Evolutionary conservation across 35 echinoderm and acorn worm species (phyloP).

Genomic region (Heliocidaris erythrogramma): DNA sequence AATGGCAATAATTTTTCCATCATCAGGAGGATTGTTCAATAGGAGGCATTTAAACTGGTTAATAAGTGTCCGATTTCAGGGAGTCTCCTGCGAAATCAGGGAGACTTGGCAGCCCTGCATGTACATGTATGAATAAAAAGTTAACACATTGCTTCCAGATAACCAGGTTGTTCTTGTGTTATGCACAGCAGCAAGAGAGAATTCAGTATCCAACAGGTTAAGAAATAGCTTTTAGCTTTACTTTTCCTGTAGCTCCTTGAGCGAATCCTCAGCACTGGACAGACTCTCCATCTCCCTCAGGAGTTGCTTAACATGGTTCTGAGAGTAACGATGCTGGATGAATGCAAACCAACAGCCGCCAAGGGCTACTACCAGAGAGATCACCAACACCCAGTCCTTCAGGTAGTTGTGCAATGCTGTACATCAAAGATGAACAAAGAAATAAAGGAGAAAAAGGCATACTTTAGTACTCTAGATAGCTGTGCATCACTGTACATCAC

Average conservation of each 20-base stretch:
- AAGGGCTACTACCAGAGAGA: conserved; percentile 87
- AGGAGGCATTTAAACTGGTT: too few relatives aligned
- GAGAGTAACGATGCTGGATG: conserved; percentile 85
- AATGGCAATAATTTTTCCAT: too few relatives aligned
- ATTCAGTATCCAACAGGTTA: too few relatives aligned
- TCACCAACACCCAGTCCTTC: conserved; percentile 82
- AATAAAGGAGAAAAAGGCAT: conserved; percentile 9
- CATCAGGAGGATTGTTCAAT: too few relatives aligned
- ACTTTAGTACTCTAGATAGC: neutral
- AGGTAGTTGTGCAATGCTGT: conserved; percentile 85
- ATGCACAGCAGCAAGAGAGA: too few relatives aligned
- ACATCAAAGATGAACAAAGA: neutral
- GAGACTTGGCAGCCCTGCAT: too few relatives aligned
- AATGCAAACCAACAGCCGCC: conserved; percentile 98
- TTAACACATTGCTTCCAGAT: too few relatives aligned
- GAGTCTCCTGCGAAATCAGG: too few relatives aligned
- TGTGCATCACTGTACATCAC: too few relatives aligned
- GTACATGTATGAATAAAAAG: too few relatives aligned
- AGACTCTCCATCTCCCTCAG: conserved; percentile 89
- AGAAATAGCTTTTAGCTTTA: conserved; percentile 39
- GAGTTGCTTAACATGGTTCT: conserved; percentile 77
- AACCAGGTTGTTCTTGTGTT: too few relatives aligned
- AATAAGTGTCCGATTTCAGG: too few relatives aligned
- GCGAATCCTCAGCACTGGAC: conserved; percentile 87
- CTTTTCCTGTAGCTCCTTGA: conserved; percentile 94